Percentiles rank a stretch among this genome's conserved stretches.
These are phyloP conservation scores for Procambarus clarkii DNA, from an alignment of 1,140 invertebrate species.

Conservation along the genomic window DNA sequence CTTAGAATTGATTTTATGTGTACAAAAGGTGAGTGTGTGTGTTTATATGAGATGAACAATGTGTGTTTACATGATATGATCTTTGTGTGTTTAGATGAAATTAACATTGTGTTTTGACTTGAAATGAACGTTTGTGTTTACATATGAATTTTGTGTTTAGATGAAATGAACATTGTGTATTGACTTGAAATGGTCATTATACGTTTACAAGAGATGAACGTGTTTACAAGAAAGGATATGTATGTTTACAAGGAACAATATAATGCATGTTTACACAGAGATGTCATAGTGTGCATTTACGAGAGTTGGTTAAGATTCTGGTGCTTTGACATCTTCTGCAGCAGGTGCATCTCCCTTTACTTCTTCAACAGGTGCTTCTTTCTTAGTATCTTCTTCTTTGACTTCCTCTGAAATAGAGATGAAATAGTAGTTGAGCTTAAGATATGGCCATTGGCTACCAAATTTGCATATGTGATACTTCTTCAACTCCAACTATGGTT, in stretches of 20 bases:
- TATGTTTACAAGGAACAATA: background rate
- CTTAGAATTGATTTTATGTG: background rate
- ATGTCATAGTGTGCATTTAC: background rate
- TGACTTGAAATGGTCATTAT: no score
- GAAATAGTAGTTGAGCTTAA: no score
- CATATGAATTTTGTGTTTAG: no score
- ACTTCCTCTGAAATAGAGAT: background rate
- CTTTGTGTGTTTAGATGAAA: no score
- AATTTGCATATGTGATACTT: no score
- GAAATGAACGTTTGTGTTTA: no score
- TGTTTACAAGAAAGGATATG: background rate
- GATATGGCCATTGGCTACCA: no score
- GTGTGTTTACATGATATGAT: no score
- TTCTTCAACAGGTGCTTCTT: slow-evolving; percentile 8
- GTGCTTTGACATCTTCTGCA: background rate
- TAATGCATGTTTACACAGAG: background rate
- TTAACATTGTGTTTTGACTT: no score
- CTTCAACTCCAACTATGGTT: background rate
- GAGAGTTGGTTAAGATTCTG: background rate
- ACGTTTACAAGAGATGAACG: no score
- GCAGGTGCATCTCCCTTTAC: background rate
- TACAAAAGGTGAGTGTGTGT: background rate
- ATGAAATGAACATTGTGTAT: no score
- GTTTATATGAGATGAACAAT: no score
- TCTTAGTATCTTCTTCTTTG: background rate